Evolutionary conservation across 2,113 vertebrate genomes (phyloP).

Genomic region (Sinosuthora webbiana): DNA sequence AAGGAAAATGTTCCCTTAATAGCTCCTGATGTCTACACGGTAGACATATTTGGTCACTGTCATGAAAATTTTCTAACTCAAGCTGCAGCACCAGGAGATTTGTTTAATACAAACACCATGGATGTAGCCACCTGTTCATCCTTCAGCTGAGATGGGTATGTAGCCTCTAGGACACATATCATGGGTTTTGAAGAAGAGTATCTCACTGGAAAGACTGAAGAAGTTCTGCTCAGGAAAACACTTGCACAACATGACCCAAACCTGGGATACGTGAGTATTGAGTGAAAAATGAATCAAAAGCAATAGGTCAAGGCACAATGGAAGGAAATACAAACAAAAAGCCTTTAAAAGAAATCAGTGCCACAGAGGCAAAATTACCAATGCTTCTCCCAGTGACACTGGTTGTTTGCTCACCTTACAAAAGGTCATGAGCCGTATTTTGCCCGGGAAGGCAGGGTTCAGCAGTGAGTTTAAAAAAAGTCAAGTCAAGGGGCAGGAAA

Average conservation of each 20-base stretch:
- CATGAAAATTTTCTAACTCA: background rate
- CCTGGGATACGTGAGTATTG: background rate
- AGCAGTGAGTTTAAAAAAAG: background rate
- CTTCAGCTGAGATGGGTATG: background rate
- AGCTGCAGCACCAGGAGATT: background rate
- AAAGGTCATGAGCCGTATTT: background rate
- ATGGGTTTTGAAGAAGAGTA: background rate
- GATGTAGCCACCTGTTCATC: background rate
- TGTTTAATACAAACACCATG: background rate
- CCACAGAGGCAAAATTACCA: background rate
- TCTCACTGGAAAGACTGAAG: background rate
- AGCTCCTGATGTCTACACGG: background rate
- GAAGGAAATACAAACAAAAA: conserved; percentile 22
- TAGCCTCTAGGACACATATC: background rate
- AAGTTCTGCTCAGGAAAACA: background rate
- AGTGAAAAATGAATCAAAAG: background rate
- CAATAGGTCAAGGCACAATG: background rate
- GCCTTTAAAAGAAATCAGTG: conserved; percentile 15
- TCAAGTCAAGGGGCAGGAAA: background rate
- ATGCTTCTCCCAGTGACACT: background rate
- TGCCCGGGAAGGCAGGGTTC: background rate
- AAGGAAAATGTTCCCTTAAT: background rate
- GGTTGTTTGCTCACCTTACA: background rate
- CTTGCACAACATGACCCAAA: background rate
- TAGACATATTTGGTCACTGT: background rate